These are phyloP conservation scores for Apamea monoglypha DNA, from an alignment of 2,888 invertebrate species.

Conservation along the genomic window DNA sequence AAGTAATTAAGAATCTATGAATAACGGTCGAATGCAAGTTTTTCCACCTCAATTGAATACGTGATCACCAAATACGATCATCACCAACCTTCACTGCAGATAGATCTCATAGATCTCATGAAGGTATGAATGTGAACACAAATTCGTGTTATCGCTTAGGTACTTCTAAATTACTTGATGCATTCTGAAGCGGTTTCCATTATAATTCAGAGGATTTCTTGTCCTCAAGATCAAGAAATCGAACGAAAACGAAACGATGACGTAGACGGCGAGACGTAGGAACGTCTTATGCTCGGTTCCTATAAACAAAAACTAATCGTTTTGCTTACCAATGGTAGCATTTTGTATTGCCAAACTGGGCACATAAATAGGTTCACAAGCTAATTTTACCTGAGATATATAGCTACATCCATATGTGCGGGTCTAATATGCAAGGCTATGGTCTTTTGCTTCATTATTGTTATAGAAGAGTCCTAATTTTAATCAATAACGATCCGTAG, in stretches of 20 bases:
- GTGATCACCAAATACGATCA: background rate
- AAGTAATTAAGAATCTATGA: slow-evolving; percentile 11
- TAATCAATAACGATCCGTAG: background rate
- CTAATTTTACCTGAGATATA: background rate
- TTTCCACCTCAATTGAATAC: background rate
- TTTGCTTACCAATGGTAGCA: background rate
- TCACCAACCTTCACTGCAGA: background rate
- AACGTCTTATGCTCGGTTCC: background rate
- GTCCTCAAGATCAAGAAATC: too few species aligned
- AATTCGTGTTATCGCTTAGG: background rate
- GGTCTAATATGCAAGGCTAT: too few species aligned
- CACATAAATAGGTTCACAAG: background rate
- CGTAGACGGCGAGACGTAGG: too few species aligned
- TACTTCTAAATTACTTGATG: background rate
- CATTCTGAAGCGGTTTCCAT: background rate
- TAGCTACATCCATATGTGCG: background rate
- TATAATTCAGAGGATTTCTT: background rate
- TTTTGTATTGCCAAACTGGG: background rate
- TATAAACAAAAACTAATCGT: background rate
- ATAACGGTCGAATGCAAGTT: slow-evolving; percentile 7
- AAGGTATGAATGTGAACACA: background rate
- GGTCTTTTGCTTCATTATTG: background rate
- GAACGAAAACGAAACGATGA: too few species aligned
- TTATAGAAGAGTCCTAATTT: background rate
- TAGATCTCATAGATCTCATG: background rate